phyloP scores from a whole-genome alignment of 2,888 invertebrate species.

The Eristalis tenax region DNA sequence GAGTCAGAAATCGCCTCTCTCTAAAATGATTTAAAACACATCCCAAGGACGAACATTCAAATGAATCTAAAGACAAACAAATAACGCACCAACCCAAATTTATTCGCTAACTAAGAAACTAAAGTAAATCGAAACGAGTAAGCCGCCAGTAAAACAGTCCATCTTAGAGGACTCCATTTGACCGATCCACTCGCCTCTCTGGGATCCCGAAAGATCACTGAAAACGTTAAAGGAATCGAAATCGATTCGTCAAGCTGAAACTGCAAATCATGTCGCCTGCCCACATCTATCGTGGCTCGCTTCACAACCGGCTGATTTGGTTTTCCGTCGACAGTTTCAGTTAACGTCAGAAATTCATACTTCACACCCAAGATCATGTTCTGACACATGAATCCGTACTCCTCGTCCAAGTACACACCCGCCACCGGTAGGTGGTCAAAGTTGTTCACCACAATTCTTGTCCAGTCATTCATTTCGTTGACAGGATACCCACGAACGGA shows the following conservation, averaged over 20 bases:
- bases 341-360: conserved; percentile 77
- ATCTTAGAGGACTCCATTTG: neutral
- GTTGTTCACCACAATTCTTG: conserved; percentile 74
- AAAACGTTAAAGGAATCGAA: conserved; percentile 77
- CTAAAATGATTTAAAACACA: too few relatives aligned
- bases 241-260: conserved; percentile 76
- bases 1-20: too few relatives aligned
- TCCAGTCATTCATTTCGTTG: conserved; percentile 76
- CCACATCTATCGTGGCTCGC: conserved; percentile 75
- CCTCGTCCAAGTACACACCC: conserved; percentile 74
- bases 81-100: neutral
- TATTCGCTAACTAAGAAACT: conserved; percentile 10
- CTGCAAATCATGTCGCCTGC: conserved; percentile 77
- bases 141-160: neutral
- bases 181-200: conserved; percentile 7
- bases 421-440: conserved; percentile 72
- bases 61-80: neutral
- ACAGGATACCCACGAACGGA: conserved; percentile 78
- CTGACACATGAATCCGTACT: conserved; percentile 77
- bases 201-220: conserved; percentile 77
- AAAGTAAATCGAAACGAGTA: neutral
- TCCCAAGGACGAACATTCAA: too few relatives aligned
- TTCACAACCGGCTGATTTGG: conserved; percentile 76
- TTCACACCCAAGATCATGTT: conserved; percentile 78
- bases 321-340: conserved; percentile 59